Conservation (phyloP, 2,888 invertebrate genomes). For the Imbricaverruca yamaguchii region DNA sequence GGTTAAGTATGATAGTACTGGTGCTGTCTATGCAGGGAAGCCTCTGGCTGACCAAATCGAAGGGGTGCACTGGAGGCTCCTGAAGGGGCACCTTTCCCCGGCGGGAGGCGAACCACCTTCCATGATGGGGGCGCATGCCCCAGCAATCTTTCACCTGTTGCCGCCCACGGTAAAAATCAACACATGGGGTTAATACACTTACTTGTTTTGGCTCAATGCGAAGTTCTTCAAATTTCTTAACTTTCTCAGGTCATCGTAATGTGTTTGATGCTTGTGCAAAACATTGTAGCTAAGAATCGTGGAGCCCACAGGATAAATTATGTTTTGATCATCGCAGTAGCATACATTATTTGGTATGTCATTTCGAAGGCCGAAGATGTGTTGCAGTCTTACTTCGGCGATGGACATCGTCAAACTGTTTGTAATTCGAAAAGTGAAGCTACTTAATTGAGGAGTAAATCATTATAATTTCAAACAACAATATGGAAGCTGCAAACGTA, state of each 20-base stretch:
- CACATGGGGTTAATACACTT: background rate
- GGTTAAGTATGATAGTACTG: too few species aligned
- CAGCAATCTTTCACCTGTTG: too few species aligned
- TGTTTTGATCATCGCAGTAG: constrained; percentile 9
- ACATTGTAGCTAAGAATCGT: constrained; percentile 6
- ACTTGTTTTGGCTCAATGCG: constrained; percentile 8
- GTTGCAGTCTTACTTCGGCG: background rate
- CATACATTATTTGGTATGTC: constrained; percentile 2
- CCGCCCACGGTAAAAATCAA: too few species aligned
- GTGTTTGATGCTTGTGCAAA: background rate
- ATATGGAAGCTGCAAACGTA: background rate
- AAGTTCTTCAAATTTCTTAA: constrained; percentile 6
- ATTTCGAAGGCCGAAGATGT: background rate
- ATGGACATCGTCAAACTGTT: background rate
- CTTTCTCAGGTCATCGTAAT: background rate
- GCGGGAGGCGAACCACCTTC: too few species aligned
- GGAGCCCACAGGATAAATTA: background rate
- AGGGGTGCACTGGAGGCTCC: too few species aligned
- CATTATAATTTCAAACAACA: background rate
- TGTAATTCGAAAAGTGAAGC: background rate
- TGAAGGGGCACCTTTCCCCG: too few species aligned
- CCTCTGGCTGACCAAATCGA: too few species aligned
- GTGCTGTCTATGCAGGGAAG: too few species aligned
- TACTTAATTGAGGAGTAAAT: too few species aligned
- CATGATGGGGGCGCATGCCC: too few species aligned